Evolutionary conservation across 2,797 vertebrate species (phyloP), one percentile per base, ranked within the genome.

Genomic region (Bufotes viridis): DNA sequence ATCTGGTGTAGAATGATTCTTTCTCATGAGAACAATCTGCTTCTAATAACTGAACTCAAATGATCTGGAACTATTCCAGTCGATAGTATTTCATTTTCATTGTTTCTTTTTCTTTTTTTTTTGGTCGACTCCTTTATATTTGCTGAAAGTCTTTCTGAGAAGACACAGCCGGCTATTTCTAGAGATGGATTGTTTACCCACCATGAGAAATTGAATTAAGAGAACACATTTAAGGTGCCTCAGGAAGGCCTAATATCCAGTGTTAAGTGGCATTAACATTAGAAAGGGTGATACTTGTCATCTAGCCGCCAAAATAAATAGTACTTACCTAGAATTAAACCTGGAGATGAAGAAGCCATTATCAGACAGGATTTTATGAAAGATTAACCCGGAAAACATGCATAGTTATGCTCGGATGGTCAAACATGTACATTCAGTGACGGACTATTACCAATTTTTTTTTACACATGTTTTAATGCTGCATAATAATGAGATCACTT

Each of bases 21-120:
- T 96, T 96, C 95, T 94, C 94, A 95, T 92, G 93, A 94, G 94
- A 95, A 95, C 92, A 75, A 49, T 60, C 83, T 90, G 49, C 88
- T 81, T 20, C 86, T 78, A 87, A 87, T 5, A 70, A 90, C 29
- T 87, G 82, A 14, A 80, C 85, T 85, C 75, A 88, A 80, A 84
- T 60, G 67, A 84, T 84, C 34, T 85, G 82, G 82, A 85, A 51
- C n/a, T 14, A 49, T 51, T 84, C 78, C 82, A 81, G 82, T 55
- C 63, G n/a, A 55, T 75, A 57, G 13, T 85, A 80, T 85, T 85
- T 81, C 42, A 74, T 20, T 61, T 81, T 60, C 61, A 80, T 84
- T 84, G 87, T 84, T 88, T 42, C 79, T 78, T 65, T 76, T 86
- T 11, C 10, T 12, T 78, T 65, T 76, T 86, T 11, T 10, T 12